Base-by-base conservation (phyloP, 2,113 vertebrate species). In the Asarcornis scutulata region DNA sequence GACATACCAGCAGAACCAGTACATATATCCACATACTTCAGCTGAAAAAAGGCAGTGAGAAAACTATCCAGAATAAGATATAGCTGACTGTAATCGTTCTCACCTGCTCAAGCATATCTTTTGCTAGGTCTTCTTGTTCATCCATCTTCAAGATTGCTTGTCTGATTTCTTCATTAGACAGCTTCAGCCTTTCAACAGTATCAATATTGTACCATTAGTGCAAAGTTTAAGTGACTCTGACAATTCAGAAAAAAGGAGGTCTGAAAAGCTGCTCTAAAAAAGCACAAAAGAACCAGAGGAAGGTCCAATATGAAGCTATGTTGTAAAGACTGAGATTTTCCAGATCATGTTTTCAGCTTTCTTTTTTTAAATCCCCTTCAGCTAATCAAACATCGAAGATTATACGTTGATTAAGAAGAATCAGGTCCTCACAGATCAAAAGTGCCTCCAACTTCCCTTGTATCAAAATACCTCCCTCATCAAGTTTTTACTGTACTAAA, bases 101-200 rank as follows among this genome's bases (percentile, higher is more conserved):
- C 78, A 99, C 99, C 99, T 99, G 99, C 84, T 99, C 99, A 96
- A 99, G 97, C 99, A 99, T 99, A 88, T 99, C 99, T 97, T 99
- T 99, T 1, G 99, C 98, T 1, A 99, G 97, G 93, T 99, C 99
- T 95, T 99, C 99, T 92, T 99, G 98, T 91, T 99, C 99, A 15
- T 99, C 99, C 99, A 99, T 99, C 97, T 98, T 99, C 88, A 99
- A 89, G 85, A 99, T 98, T 13, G 99, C 99, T 85, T 98, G 98
- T 93, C 98, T 99, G 94, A 99, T 99, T 98, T 99, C 99, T 67
- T 99, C 99, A 15, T 99, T 99, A 83, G 98, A 98, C 88, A 99
- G 97, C 97, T 99, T 99, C 98, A 99, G 97, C 97, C 99, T 99
- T 93, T 77, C 69, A 79, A 93, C 53, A 75, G 86, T 53, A 97